Base-by-base conservation (phyloP, 2,888 invertebrate species). In the Azorinus chamasolen region DNA sequence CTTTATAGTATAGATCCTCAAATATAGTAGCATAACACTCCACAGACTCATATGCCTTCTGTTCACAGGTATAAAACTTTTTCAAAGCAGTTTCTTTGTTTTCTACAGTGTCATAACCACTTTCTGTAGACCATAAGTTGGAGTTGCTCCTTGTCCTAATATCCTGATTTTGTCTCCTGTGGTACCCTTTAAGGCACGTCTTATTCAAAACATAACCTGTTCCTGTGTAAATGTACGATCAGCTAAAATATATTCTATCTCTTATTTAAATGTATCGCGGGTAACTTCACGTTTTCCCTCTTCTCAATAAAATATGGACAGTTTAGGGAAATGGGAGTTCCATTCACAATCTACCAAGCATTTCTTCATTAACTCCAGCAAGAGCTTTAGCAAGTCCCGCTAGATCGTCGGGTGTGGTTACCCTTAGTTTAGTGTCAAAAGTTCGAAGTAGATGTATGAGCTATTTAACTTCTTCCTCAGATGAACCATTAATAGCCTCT, bases 51-150 rank as follows among this genome's bases (percentile, higher is more conserved):
- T 4, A 20, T 50, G 18, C 2, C 4, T 24, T 50, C 24, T 50
- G 50, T 50, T 10, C 3, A 12, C 50, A 50, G 2, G 22, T 50
- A 22, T 50, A 50, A 22, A 50, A 50, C 50, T 45, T 50, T 50
- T n/a, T n/a, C n/a, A n/a, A n/a, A n/a, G n/a, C n/a, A n/a, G n/a
- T n/a, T n/a, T n/a, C n/a, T n/a, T n/a, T n/a, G n/a, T n/a, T n/a
- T n/a, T n/a, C n/a, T n/a, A n/a, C n/a, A n/a, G n/a, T n/a, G n/a
- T n/a, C n/a, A n/a, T n/a, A n/a, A n/a, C n/a, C n/a, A n/a, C n/a
- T 22, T 22, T 20, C 50, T 10, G 18, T 50, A 20, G 3, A 5
- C n/a, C 4, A 5, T 8, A 16, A 8, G 4, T 18, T 16, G 14
- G 14, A 4, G 4, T 4, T 20, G 20, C 45, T 5, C 6, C 14